Conservation (phyloP, 2,888 invertebrate species). For the Noctua janthe region DNA sequence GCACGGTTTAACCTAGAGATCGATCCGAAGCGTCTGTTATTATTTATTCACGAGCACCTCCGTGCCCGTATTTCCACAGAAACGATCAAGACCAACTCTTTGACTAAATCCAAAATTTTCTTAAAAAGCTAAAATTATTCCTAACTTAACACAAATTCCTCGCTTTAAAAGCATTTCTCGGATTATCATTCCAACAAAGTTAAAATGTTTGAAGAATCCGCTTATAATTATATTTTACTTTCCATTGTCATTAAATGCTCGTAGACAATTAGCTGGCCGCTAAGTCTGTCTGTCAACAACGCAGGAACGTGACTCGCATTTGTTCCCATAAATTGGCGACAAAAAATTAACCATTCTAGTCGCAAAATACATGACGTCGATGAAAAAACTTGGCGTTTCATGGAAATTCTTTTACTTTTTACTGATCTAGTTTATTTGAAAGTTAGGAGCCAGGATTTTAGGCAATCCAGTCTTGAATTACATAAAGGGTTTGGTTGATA, state of each 20-base stretch:
- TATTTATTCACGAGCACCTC: no score
- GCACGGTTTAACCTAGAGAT: no score
- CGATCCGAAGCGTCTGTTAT: no score
- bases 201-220: slow-evolving; percentile 34
- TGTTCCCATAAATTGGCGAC: slow-evolving; percentile 49
- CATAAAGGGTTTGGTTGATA: neutral
- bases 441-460: neutral
- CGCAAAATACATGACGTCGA: slow-evolving; percentile 29
- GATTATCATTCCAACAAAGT: slow-evolving; percentile 43
- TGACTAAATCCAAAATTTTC: neutral
- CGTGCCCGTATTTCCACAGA: neutral
- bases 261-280: slow-evolving; percentile 48
- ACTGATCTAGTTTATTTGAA: neutral
- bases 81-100: neutral
- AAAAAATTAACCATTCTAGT: slow-evolving; percentile 52
- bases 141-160: slow-evolving; percentile 8
- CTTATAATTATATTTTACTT: slow-evolving; percentile 38
- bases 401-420: slow-evolving; percentile 3
- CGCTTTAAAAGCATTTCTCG: slow-evolving; percentile 24
- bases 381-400: slow-evolving; percentile 15
- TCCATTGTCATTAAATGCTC: slow-evolving; percentile 38
- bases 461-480: neutral
- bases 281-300: slow-evolving; percentile 59
- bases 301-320: slow-evolving; percentile 58
- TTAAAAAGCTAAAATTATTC: slow-evolving; percentile 23